A percentile compares a stretch with the other conserved stretches of the same genome.
phyloP scores from a whole-genome alignment of 2,113 vertebrate genomes.

The Campylorhamphus procurvoides region DNA sequence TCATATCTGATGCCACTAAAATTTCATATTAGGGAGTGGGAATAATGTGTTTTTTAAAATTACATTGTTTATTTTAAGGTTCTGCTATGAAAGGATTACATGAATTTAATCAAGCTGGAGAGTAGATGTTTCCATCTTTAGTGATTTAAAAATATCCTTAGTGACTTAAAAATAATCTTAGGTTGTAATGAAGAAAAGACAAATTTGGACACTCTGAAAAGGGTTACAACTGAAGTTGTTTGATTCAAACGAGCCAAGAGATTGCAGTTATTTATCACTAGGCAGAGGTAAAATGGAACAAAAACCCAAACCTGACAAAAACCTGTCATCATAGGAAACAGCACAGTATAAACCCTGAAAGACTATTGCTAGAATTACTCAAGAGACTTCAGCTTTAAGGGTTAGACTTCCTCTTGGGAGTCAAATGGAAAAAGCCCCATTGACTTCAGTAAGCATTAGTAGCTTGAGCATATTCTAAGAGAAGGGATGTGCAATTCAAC shows the following conservation, averaged over 20 bases:
- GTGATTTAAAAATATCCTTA: constrained; percentile 28
- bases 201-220: not conserved
- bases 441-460: not conserved
- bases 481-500: not conserved
- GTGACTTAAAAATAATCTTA: constrained; percentile 27
- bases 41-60: not conserved
- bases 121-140: constrained; percentile 1
- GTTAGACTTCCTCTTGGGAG: not conserved
- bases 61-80: not conserved
- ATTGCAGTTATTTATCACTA: not conserved
- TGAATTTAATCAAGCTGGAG: constrained; percentile 11
- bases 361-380: not conserved
- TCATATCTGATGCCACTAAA: not conserved
- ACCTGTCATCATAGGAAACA: not conserved
- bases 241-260: not conserved
- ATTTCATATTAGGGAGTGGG: not conserved
- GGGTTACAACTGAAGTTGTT: not conserved
- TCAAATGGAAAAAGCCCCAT: not conserved
- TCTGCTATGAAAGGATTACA: not conserved
- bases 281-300: not conserved
- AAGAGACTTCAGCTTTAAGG: not conserved
- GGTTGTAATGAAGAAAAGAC: constrained; percentile 6
- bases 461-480: not conserved
- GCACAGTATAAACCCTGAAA: not conserved
- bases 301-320: not conserved